These are phyloP conservation scores for Amyelois transitella DNA, from an alignment of 1,140 invertebrate species.

Conservation along the genomic window DNA sequence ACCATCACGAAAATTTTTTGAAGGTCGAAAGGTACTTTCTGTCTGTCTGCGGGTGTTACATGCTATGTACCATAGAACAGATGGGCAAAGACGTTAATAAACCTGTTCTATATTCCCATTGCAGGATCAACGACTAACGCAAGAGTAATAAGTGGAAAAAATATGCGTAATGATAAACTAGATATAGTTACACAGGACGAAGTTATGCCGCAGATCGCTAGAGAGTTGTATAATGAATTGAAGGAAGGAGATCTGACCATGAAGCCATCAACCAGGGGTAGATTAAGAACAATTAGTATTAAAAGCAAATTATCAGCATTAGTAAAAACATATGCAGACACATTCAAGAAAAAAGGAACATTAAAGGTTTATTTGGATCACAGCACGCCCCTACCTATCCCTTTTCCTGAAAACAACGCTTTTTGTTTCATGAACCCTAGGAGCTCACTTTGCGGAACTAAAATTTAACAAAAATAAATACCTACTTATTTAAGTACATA, in stretches of 20 bases:
- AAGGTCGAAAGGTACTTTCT: too few species aligned
- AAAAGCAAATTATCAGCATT: not conserved
- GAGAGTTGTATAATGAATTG: slow-evolving; percentile 2
- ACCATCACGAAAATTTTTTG: too few species aligned
- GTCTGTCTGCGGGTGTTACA: too few species aligned
- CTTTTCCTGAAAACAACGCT: slow-evolving; percentile 8
- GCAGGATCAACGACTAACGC: not conserved
- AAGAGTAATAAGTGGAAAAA: not conserved
- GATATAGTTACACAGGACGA: not conserved
- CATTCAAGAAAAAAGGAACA: not conserved
- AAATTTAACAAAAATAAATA: not conserved
- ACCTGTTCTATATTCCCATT: too few species aligned
- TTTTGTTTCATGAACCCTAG: slow-evolving; percentile 3
- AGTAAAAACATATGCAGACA: not conserved
- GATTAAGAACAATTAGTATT: not conserved
- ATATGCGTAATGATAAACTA: not conserved
- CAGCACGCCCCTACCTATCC: slow-evolving; percentile 2
- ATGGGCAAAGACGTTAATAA: too few species aligned
- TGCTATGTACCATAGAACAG: too few species aligned
- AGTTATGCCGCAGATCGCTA: slow-evolving; percentile 2
- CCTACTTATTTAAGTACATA: not conserved
- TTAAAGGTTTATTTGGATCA: slow-evolving; percentile 4
- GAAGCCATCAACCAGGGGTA: not conserved
- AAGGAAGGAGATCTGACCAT: not conserved
- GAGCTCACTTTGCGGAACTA: slow-evolving; percentile 1